Evolutionary conservation across 37 sponge, comb jelly and placozoan species (phyloP).

Genomic region (Cladorhizidae sp.): DNA sequence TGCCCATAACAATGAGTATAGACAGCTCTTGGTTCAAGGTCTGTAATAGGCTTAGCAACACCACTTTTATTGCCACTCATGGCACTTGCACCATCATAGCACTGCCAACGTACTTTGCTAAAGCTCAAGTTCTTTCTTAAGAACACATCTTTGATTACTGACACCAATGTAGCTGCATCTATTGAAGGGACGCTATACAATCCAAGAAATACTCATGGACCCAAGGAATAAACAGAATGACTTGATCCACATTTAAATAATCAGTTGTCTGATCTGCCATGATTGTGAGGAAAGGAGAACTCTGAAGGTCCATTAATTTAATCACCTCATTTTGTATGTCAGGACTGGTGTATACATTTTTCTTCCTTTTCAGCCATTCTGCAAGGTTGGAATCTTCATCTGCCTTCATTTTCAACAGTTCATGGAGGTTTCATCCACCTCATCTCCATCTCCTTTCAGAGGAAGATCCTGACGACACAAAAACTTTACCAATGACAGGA

Average conservation of each 20-base stretch:
- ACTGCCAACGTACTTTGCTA: constrained; percentile 44
- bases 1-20: constrained; percentile 72
- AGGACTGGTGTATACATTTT: neutral
- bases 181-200: constrained; percentile 42
- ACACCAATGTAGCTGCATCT: constrained; percentile 37
- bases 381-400: neutral
- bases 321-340: constrained; percentile 1
- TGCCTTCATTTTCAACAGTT: neutral
- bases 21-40: constrained; percentile 21
- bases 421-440: neutral
- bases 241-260: neutral
- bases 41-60: constrained; percentile 28
- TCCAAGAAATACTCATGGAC: constrained; percentile 60
- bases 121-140: constrained; percentile 28
- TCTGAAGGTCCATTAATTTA: neutral
- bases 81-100: constrained; percentile 69
- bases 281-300: neutral
- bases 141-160: constrained; percentile 52
- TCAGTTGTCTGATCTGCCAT: constrained; percentile 14
- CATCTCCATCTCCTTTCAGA: neutral
- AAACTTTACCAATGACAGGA: no score
- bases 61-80: constrained; percentile 46
- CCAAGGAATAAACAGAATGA: constrained; percentile 51
- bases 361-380: neutral
- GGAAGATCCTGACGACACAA: no score